A percentile compares a stretch with the other conserved stretches of the same genome.
These are phyloP conservation scores for Prochilodus magdalenae DNA, from an alignment of 2,113 vertebrate species.

Conservation along the genomic window DNA sequence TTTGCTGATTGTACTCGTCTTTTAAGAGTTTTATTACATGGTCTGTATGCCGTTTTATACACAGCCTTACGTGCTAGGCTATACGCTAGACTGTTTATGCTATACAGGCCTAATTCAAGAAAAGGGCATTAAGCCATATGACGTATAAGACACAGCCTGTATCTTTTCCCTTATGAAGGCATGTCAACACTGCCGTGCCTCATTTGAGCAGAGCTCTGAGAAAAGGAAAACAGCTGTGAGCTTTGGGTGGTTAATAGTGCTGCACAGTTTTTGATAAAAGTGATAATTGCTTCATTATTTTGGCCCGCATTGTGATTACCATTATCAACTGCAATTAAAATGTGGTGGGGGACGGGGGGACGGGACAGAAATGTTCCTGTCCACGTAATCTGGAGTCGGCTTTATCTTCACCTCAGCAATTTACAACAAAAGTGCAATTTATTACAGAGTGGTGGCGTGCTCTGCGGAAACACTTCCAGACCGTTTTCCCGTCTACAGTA, in stretches of 20 bases:
- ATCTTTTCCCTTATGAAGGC: not conserved
- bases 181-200: not conserved
- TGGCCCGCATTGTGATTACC: not conserved
- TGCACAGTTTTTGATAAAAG: not conserved
- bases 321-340: slow-evolving; percentile 1
- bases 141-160: not conserved
- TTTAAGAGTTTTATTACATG: not conserved
- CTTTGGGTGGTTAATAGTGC: not conserved
- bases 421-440: not conserved
- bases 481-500: not conserved
- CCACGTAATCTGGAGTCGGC: not conserved
- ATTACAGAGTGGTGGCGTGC: not conserved
- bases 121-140: not conserved
- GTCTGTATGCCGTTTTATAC: no score
- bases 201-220: not conserved
- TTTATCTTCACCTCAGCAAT: not conserved
- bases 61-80: no score
- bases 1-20: not conserved
- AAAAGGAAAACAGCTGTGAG: not conserved
- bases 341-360: not conserved
- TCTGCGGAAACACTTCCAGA: not conserved
- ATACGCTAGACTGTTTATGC: no score
- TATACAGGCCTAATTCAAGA: no score
- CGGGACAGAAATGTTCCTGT: not conserved
- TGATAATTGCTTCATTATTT: slow-evolving; percentile 21